Conservation (phyloP, 2,113 vertebrate genomes). For the Ageneiosus marmoratus region DNA sequence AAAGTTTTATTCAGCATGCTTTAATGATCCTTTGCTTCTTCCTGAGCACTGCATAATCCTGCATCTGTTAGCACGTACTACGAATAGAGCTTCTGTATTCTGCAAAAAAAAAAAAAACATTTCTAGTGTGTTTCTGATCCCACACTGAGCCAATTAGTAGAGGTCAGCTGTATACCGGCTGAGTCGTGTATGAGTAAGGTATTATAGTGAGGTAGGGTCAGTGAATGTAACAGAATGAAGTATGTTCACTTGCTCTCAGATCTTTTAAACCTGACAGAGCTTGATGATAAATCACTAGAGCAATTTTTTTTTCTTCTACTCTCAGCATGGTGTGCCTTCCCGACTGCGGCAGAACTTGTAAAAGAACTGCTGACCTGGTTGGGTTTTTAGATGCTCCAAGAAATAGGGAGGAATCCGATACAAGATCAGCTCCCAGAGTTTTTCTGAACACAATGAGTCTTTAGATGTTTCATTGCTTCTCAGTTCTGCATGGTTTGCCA, state of each 20-base stretch:
- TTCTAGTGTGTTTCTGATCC: neutral
- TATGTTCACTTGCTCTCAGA: neutral
- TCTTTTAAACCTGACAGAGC: conserved; percentile 9
- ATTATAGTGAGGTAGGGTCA: neutral
- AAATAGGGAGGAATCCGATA: conserved; percentile 20
- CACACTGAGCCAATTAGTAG: neutral
- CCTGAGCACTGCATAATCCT: neutral
- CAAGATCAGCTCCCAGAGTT: neutral
- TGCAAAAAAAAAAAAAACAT: neutral
- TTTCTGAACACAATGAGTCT: neutral
- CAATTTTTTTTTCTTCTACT: conserved; percentile 15
- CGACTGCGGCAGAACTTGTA: conserved; percentile 6
- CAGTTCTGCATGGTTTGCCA: conserved; percentile 4
- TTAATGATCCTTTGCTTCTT: conserved; percentile 24
- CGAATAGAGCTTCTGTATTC: neutral
- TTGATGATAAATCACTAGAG: conserved; percentile 33
- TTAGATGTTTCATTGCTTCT: neutral
- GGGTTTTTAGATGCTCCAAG: conserved; percentile 1
- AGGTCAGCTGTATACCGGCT: neutral
- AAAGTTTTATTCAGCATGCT: conserved; percentile 31
- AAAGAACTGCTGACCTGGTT: conserved; percentile 30
- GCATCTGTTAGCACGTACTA: neutral
- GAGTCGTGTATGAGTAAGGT: neutral
- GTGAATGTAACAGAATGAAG: neutral
- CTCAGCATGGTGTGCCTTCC: conserved; percentile 15